Evolutionary conservation across 2,888 invertebrate genomes (phyloP), one percentile per base, ranked within the genome.

Genomic region (Orgyia antiqua): DNA sequence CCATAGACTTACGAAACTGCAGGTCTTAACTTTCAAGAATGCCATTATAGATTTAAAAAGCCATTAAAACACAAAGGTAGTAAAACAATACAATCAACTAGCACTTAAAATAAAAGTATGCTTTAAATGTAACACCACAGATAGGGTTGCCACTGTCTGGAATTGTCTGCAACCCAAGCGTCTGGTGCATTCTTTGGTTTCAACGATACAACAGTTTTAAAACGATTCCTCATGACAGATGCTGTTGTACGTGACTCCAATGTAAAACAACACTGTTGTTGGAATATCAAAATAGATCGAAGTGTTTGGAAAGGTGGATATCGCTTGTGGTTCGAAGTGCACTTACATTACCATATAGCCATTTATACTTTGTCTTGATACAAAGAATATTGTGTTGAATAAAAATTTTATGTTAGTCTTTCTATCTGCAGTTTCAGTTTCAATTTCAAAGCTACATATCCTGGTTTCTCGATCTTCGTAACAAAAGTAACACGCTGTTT

Each of bases 231-330:
- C 45, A 48, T 69, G 70, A 75, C 79, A 79, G 68, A 76, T 77
- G 77, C 59, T 54, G 58, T 33, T 35, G 42, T 66, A 77, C 78
- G 77, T 79, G 78, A 72, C 73, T 62, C 42, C 42, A 67, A 68
- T 78, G 59, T 69, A 65, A 73, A 77, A 68, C 62, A 68, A 69
- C 51, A 47, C 48, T 33, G 60, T 51, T 46, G 52, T 42, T 42
- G 48, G 58, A 65, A 68, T 74, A 66, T 66, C 56, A 66, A 69
- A 74, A 74, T 68, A 72, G 61, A 67, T 42, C 39, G 41, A 42
- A 50, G 40, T 47, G 41, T 51, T 51, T 49, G 50, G 44, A 42
- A 31, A 43, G 41, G 38, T 32, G 27, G 20, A 19, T 39, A 33
- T 25, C 32, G 31, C 50, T 46, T 50, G 54, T 53, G 42, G 29